Conservation (phyloP, 2,113 vertebrate genomes). For the Gymnorhina tibicen region DNA sequence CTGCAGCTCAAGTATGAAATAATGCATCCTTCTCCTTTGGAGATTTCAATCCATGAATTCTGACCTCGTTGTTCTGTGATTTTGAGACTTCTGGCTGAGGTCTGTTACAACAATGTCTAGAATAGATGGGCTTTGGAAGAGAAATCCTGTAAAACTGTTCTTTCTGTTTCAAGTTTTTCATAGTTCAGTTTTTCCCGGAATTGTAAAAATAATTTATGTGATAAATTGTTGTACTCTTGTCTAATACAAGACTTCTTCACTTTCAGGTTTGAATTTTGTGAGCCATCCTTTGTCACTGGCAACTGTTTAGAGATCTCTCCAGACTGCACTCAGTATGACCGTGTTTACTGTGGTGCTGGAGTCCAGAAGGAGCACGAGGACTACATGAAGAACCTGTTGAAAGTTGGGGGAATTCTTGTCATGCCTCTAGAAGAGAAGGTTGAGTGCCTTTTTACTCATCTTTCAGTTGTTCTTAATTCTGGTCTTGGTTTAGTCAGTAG, state of each 20-base stretch:
- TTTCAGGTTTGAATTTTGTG: slow-evolving; percentile 94
- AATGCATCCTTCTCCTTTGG: neutral
- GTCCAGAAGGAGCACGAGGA: slow-evolving; percentile 94
- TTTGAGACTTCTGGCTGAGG: neutral
- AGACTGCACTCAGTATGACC: slow-evolving; percentile 89
- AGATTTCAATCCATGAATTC: neutral
- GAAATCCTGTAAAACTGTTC: neutral
- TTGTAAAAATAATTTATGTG: neutral
- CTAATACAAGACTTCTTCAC: neutral
- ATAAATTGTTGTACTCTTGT: neutral
- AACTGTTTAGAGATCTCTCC: slow-evolving; percentile 94
- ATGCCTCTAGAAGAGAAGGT: slow-evolving; percentile 98
- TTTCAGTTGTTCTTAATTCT: neutral
- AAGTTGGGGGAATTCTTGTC: slow-evolving; percentile 93
- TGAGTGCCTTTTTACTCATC: neutral
- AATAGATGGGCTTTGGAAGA: neutral
- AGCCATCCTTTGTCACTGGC: slow-evolving; percentile 90
- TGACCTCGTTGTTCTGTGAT: neutral
- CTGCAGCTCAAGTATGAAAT: neutral
- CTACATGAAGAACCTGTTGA: slow-evolving; percentile 94
- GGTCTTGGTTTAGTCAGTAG: neutral
- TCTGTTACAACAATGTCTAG: neutral
- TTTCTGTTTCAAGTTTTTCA: neutral
- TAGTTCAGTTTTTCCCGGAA: neutral
- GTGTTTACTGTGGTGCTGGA: slow-evolving; percentile 95